Percentiles rank a stretch among this genome's conserved stretches.
phyloP scores from a whole-genome alignment of 2,888 invertebrate species.

The Lepetodrilus schrolli region DNA sequence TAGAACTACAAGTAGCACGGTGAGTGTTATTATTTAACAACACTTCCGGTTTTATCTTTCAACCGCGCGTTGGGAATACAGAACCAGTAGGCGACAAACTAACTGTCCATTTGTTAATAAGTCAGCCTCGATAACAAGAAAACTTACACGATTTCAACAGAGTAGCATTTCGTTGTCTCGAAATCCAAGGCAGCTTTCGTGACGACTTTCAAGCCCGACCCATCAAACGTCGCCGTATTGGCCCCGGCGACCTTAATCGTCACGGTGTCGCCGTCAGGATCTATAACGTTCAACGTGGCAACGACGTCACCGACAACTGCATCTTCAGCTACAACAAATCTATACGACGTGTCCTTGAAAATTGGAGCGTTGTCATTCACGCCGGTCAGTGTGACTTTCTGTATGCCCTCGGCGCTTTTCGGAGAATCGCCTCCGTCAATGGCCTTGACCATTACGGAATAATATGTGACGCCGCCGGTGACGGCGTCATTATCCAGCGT shows the following conservation, averaged over 20 bases:
- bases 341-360: neutral
- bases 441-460: neutral
- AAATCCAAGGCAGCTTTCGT: neutral
- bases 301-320: neutral
- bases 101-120: no score
- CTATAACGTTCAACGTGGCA: neutral
- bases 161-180: constrained; percentile 13
- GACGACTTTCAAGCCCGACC: neutral
- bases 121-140: no score
- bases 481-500: neutral
- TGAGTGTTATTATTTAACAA: no score
- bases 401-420: neutral
- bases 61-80: no score
- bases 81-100: no score
- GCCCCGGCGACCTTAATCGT: neutral
- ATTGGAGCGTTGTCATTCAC: neutral
- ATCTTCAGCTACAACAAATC: neutral
- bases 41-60: no score
- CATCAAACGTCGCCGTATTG: neutral
- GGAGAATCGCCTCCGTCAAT: neutral
- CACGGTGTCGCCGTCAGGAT: neutral
- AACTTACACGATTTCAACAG: constrained; percentile 1
- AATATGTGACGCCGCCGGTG: neutral
- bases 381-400: neutral
- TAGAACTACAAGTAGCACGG: no score